Evolutionary conservation across 2,797 vertebrate genomes (phyloP).

Genomic region (Rhincodon typus): DNA sequence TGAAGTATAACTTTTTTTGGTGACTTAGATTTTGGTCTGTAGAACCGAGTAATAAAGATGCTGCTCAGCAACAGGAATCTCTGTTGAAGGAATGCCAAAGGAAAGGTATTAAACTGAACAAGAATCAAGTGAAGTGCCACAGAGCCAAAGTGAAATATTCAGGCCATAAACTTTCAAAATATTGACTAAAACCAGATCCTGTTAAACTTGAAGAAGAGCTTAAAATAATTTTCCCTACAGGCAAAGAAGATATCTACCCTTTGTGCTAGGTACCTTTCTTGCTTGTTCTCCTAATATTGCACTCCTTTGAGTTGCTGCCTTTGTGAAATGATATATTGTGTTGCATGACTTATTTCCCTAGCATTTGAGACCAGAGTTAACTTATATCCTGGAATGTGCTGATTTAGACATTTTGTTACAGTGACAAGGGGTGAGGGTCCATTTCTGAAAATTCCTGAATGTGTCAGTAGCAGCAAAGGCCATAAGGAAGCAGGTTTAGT

Average conservation of each 20-base stretch:
- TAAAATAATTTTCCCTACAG: not conserved
- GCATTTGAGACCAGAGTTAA: no score
- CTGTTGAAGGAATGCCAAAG: not conserved
- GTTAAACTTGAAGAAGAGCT: not conserved
- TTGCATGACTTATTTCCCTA: no score
- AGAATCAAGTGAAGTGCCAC: not conserved
- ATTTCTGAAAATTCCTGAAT: no score
- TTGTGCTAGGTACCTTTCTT: not conserved
- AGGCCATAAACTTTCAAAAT: not conserved
- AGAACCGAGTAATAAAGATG: not conserved
- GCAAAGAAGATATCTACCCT: not conserved
- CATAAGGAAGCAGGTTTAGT: no score
- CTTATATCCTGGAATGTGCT: no score
- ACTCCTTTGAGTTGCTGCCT: no score
- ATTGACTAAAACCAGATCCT: conserved; percentile 10
- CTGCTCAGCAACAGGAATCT: not conserved
- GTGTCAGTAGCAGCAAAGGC: no score
- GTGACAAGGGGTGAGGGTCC: no score
- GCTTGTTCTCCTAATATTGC: not conserved
- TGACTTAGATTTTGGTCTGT: not conserved
- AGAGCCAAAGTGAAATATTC: not conserved
- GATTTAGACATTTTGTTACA: no score
- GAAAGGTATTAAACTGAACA: not conserved
- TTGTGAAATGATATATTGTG: no score
- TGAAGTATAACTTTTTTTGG: not conserved